Percentiles rank a stretch among this genome's conserved stretches.
Conservation (phyloP, 2,113 vertebrate species). For the Pelvicachromis taeniatus region DNA sequence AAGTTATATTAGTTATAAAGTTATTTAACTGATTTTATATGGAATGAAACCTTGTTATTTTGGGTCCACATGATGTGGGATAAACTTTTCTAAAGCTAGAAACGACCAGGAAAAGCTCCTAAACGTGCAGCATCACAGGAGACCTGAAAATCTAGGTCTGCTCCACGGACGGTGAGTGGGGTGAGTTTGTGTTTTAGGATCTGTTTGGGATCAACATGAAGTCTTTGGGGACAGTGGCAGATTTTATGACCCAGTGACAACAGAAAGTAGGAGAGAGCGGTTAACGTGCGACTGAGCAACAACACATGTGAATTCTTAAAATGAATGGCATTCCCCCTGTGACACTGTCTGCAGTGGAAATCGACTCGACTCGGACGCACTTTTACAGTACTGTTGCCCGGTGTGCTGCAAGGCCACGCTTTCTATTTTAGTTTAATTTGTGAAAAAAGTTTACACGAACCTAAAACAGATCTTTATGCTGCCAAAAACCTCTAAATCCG, state of each 20-base stretch:
- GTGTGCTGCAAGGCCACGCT: not conserved
- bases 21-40: not conserved
- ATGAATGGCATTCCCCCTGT: conserved; percentile 19
- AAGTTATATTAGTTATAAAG: not conserved
- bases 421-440: not conserved
- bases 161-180: not conserved
- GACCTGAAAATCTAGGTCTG: not conserved
- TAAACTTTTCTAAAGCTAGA: not conserved
- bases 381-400: not conserved
- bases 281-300: not conserved
- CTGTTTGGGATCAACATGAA: not conserved
- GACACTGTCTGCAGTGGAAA: not conserved
- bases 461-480: not conserved
- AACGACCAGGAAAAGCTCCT: not conserved
- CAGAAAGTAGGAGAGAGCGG: not conserved
- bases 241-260: not conserved
- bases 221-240: not conserved
- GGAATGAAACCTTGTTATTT: not conserved
- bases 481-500: not conserved
- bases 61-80: not conserved
- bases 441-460: not conserved
- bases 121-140: not conserved
- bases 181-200: not conserved
- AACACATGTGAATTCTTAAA: conserved; percentile 40
- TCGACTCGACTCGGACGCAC: not conserved